Percentiles rank a stretch among this genome's conserved stretches.
phyloP scores from a whole-genome alignment of 2,888 invertebrate species.

The Poecilus cupreus region DNA sequence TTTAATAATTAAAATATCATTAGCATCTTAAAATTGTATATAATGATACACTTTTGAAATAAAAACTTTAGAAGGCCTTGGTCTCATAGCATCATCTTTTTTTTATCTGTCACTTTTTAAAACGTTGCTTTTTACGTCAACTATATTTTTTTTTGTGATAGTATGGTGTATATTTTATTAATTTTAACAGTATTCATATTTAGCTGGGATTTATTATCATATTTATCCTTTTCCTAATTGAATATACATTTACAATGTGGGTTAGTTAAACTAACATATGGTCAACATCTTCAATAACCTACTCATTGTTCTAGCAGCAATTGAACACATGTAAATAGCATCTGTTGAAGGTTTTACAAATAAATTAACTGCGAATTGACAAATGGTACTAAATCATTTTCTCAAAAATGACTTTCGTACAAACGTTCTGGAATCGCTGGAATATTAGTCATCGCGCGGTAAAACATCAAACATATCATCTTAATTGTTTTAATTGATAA shows the following conservation, averaged over 20 bases:
- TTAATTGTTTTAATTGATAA: too few relatives aligned
- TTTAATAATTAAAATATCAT: conserved; percentile 39
- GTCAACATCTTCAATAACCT: background rate
- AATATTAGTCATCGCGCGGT: background rate
- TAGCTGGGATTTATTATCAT: conserved; percentile 44
- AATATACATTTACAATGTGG: conserved; percentile 28
- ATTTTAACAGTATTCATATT: conserved; percentile 42
- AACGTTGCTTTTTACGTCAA: background rate
- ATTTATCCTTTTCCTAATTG: conserved; percentile 42
- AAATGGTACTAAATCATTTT: too few relatives aligned
- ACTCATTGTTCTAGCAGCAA: background rate
- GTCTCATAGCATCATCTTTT: background rate
- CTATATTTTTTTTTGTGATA: conserved; percentile 44
- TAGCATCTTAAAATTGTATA: background rate
- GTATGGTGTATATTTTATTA: conserved; percentile 39
- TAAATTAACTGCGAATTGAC: background rate
- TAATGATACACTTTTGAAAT: conserved; percentile 25
- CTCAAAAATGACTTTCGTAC: background rate
- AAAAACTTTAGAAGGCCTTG: conserved; percentile 28
- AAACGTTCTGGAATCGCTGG: background rate
- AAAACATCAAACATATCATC: background rate
- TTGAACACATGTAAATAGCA: background rate
- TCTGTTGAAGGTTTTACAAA: background rate
- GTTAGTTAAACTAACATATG: conserved; percentile 6
- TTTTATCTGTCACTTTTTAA: conserved; percentile 38